Base-by-base conservation (phyloP, 2,797 vertebrate species). In the Zenarchopterus dispar region DNA sequence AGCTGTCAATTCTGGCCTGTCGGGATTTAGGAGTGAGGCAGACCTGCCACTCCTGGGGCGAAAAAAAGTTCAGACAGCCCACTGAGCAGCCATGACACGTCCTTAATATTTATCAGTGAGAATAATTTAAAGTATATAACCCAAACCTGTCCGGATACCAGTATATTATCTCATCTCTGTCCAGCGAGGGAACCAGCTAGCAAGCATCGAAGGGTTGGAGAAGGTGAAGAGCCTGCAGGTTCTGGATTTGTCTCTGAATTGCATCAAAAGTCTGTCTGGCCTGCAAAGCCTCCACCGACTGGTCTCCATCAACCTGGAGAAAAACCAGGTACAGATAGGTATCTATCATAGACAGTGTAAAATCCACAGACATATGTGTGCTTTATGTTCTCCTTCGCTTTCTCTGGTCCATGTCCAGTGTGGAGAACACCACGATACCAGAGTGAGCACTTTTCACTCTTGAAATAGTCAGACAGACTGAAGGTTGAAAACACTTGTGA, bases 211-310 rank as follows among this genome's bases (percentile, higher is more conserved):
- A 23, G 95, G 95, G 22, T 70, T 99, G 77, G 92, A 94, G 53
- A 86, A 81, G 3, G 76, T 97, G 26, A 91, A 73, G 82, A 50
- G 13, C 16, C 92, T 99, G 1, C 94, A 89, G 84, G 76, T 84
- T 4, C 73, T 99, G 51, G 95, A 99, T 72, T 81, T 99, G 87
- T 96, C 96, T 24, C 65, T 76, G 48, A 99, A 99, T 88, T 86
- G 82, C 72, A 96, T 99, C 70, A 86, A 71, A 17, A 92, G 89
- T 44, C 91, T 98, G 17, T 86, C 88, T 41, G 97, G 96, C 23
- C 87, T 99, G 44, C 92, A 95, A 68, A 91, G 77, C 13, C 94
- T 96, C 2, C 64, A 89, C n/a, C 69, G 95, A 0, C 81, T 99
- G 26, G 91, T 94, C 75, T 57, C 54, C 6, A 74, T 99, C 79